A percentile compares a stretch with the other conserved stretches of the same genome.
These are phyloP conservation scores for Acronicta alni DNA, from an alignment of 2,888 invertebrate species.

Conservation along the genomic window DNA sequence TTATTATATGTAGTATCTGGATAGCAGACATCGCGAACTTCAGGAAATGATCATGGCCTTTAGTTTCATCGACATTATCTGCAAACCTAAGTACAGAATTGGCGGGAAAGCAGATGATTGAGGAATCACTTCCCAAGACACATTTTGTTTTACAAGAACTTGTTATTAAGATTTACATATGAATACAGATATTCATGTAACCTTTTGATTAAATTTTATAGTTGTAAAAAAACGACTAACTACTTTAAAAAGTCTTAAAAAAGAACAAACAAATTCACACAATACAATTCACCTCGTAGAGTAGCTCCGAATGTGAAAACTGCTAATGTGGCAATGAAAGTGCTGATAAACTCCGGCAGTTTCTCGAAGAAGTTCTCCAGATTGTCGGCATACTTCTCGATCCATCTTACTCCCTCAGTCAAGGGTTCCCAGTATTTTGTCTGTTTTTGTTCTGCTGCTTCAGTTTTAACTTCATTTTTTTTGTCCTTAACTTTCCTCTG, in stretches of 20 bases:
- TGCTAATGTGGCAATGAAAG: constrained; percentile 89
- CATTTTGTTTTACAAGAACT: too few species aligned
- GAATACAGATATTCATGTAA: too few species aligned
- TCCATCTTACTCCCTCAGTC: constrained; percentile 89
- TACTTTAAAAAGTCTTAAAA: neutral
- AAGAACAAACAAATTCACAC: neutral
- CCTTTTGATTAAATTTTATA: too few species aligned
- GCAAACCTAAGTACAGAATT: too few species aligned
- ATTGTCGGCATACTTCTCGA: constrained; percentile 87
- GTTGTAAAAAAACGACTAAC: too few species aligned
- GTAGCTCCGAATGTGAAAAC: constrained; percentile 91
- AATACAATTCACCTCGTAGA: constrained; percentile 86
- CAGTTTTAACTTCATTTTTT: constrained; percentile 21
- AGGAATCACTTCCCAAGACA: too few species aligned
- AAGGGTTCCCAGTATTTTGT: constrained; percentile 85
- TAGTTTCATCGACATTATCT: too few species aligned
- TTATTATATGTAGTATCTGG: too few species aligned
- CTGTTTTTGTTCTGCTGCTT: constrained; percentile 42
- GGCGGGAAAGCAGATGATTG: too few species aligned
- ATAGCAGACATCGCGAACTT: too few species aligned
- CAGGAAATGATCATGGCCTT: too few species aligned
- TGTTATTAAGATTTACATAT: too few species aligned
- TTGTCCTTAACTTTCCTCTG: constrained; percentile 52
- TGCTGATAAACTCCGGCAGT: constrained; percentile 87
- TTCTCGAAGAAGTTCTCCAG: constrained; percentile 88